Percentiles rank a stretch among this genome's conserved stretches.
Conservation (phyloP, 64 coral and sea anemone genomes). For the Actinia tenebrosa region DNA sequence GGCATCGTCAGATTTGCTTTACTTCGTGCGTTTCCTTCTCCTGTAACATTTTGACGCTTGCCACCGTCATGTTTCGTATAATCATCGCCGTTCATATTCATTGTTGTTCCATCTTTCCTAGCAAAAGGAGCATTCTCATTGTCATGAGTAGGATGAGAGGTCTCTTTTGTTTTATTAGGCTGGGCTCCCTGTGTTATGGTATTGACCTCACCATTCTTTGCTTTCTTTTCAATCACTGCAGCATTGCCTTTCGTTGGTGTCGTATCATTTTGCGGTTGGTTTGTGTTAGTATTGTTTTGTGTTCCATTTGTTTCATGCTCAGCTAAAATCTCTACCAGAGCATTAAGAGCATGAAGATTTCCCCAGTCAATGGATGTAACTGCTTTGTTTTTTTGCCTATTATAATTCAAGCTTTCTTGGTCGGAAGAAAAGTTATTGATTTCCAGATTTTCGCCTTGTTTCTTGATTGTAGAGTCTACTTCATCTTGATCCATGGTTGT, state of each 20-base stretch:
- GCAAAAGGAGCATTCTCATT: not conserved
- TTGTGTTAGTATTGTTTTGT: not conserved
- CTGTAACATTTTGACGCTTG: slow-evolving; percentile 6
- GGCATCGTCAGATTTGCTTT: not conserved
- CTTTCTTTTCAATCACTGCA: not conserved
- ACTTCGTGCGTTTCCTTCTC: not conserved
- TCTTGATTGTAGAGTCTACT: not conserved
- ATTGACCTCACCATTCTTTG: not conserved
- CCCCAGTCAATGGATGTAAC: slow-evolving; percentile 6
- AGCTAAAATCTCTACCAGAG: slow-evolving; percentile 16
- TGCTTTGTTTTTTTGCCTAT: not conserved
- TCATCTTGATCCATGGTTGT: not conserved
- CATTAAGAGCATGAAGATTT: slow-evolving; percentile 26
- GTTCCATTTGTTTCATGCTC: slow-evolving; percentile 21
- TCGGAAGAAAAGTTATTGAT: not conserved
- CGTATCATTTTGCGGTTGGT: not conserved
- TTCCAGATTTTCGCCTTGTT: not conserved
- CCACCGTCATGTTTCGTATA: not conserved
- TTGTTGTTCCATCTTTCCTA: not conserved
- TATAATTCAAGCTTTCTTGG: not conserved
- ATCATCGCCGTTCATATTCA: not conserved
- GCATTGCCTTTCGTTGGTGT: not conserved
- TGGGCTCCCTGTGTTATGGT: not conserved
- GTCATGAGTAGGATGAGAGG: not conserved
- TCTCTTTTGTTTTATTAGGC: not conserved